Evolutionary conservation across 2,113 vertebrate species (phyloP).

Genomic region (Oceanites oceanicus): DNA sequence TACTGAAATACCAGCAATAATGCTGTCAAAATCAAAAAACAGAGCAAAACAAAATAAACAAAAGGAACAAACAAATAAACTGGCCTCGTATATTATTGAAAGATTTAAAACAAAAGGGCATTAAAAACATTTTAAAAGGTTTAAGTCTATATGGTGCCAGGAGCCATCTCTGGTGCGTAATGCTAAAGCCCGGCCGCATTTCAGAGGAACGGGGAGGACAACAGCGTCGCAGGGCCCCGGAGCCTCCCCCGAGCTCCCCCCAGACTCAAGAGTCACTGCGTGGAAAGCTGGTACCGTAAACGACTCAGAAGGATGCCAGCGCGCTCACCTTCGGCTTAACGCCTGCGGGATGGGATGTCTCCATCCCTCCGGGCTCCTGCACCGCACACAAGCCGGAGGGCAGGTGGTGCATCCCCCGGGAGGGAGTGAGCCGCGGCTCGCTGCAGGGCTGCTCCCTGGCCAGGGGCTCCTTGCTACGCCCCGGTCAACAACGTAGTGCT

Average conservation of each 20-base stretch:
- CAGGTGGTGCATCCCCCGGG: rapidly evolving
- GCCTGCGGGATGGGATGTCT: rapidly evolving
- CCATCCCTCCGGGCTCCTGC: neutral
- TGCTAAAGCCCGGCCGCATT: rapidly evolving
- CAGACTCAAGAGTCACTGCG: rapidly evolving
- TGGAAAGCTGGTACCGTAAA: rapidly evolving
- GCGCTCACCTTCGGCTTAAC: neutral
- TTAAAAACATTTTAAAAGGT: neutral
- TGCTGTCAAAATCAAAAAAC: neutral
- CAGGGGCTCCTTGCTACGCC: neutral
- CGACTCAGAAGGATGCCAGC: neutral
- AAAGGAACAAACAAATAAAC: neutral
- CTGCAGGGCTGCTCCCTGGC: rapidly evolving
- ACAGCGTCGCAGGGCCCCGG: rapidly evolving
- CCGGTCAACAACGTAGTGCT: rapidly evolving
- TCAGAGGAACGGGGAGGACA: neutral
- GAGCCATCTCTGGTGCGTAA: neutral
- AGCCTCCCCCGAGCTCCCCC: neutral
- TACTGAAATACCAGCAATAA: neutral
- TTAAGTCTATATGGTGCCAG: neutral
- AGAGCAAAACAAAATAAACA: rapidly evolving
- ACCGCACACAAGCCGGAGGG: rapidly evolving
- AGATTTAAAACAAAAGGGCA: neutral
- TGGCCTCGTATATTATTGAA: rapidly evolving
- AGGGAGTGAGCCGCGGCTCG: rapidly evolving